Evolutionary conservation across 2,113 vertebrate genomes (phyloP).

Genomic region (Felis chaus): DNA sequence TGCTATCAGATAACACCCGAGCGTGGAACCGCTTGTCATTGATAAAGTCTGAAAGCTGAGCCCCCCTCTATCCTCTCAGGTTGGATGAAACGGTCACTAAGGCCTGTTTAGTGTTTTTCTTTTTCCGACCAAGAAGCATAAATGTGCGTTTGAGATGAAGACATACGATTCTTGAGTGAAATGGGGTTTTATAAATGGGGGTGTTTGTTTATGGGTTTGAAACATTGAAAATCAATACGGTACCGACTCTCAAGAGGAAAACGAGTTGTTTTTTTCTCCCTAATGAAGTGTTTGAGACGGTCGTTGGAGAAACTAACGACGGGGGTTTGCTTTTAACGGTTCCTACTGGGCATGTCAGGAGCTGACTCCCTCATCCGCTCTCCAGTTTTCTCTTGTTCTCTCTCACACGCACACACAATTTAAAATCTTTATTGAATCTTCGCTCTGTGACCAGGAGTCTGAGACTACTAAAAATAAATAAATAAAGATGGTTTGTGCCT

Average conservation of each 20-base stretch:
- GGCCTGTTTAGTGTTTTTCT: not conserved
- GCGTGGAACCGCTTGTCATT: not conserved
- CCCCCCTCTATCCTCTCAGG: not conserved
- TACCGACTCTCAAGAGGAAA: not conserved
- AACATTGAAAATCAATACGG: conserved; percentile 18
- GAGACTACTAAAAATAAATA: not conserved
- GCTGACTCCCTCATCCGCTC: accelerated
- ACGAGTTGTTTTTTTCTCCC: not conserved
- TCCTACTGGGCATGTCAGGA: not conserved
- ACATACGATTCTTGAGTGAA: not conserved
- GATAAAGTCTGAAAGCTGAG: conserved; percentile 10
- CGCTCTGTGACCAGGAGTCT: not conserved
- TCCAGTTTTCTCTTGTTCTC: not conserved
- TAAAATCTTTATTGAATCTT: not conserved
- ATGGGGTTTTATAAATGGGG: not conserved
- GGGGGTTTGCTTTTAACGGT: not conserved
- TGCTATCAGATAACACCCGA: not conserved
- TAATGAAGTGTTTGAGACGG: not conserved
- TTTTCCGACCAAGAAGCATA: not conserved
- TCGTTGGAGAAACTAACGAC: not conserved
- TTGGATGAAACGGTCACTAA: not conserved
- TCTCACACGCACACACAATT: not conserved
- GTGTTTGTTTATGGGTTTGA: not conserved
- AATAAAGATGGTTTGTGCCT: not conserved
- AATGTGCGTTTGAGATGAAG: not conserved